Evolutionary conservation across 2,113 vertebrate genomes (phyloP), one percentile per base, ranked within the genome.

Genomic region (Oxygymnocypris stewartii): DNA sequence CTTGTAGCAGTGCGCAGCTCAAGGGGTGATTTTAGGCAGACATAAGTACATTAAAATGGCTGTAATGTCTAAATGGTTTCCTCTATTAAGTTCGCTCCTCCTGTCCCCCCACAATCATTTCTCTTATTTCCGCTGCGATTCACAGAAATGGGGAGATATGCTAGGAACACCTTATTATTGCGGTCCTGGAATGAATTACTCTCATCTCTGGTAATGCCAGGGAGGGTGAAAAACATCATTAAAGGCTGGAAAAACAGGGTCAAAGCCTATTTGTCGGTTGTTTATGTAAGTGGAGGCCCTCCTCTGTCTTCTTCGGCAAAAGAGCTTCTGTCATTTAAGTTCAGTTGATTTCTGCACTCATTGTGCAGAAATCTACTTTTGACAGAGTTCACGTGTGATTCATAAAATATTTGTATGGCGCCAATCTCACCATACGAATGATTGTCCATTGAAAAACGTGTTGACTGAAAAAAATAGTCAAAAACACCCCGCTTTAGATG

Each of bases 61-160:
- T 92, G 88, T 90, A 92, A 94, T 89, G 90, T 93, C 92, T 88
- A 93, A 93, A 92, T 92, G 91, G 94, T 93, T 94, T 94, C 93
- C 94, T 94, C 92, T 91, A 93, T 94, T 94, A 94, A 89, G 88
- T 94, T 92, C 75, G 20, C 86, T 83, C 71, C 74, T 85, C 86
- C 80, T 86, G 75, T 84, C 78, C 71, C 91, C 91, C 91, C 87
- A 91, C 93, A 93, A 94, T 93, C 90, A 93, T 94, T 94, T 94
- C 90, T 93, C 91, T 93, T 92, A 93, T 94, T 94, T 93, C 93
- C 90, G 92, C 92, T 85, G 88, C 88, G 89, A 90, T 91, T 80
- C 75, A 87, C 76, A 75, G 87, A 79, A 90, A 91, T 88, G 88
- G 87, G 88, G 90, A 92, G 75, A 61, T 90, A 93, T 91, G 91